These are phyloP conservation scores for Brenthis ino DNA, from an alignment of 2,888 invertebrate genomes.

Conservation along the genomic window DNA sequence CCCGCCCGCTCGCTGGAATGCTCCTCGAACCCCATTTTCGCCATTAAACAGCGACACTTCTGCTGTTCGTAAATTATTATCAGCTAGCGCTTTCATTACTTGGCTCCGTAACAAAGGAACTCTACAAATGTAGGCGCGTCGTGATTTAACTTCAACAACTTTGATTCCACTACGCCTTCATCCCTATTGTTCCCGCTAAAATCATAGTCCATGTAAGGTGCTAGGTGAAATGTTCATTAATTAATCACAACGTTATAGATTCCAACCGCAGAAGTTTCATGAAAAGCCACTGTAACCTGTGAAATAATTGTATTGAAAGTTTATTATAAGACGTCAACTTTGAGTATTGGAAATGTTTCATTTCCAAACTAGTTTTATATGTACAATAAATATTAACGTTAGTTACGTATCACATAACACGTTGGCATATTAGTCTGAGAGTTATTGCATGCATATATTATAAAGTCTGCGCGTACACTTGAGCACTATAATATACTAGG, in stretches of 20 bases:
- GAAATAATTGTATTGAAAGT: slow-evolving; percentile 59
- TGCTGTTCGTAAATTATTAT: slow-evolving; percentile 82
- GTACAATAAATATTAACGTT: background rate
- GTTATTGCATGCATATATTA: no score
- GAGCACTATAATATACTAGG: no score
- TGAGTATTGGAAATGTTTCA: slow-evolving; percentile 23
- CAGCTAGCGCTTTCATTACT: slow-evolving; percentile 80
- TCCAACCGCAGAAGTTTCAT: slow-evolving; percentile 61
- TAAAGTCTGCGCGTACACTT: no score
- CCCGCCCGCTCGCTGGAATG: slow-evolving; percentile 69
- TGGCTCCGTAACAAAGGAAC: slow-evolving; percentile 76
- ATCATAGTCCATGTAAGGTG: slow-evolving; percentile 77
- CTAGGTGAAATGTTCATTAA: slow-evolving; percentile 81
- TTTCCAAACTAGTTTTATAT: slow-evolving; percentile 11
- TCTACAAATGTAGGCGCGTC: slow-evolving; percentile 69
- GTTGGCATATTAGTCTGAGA: no score
- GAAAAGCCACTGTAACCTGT: slow-evolving; percentile 57
- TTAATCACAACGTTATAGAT: slow-evolving; percentile 74
- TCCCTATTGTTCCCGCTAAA: slow-evolving; percentile 72
- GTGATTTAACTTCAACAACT: slow-evolving; percentile 71
- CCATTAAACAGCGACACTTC: slow-evolving; percentile 81
- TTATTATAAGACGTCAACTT: slow-evolving; percentile 35
- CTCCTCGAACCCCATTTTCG: slow-evolving; percentile 67
- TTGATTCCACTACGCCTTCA: slow-evolving; percentile 70
- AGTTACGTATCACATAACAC: background rate